Evolutionary conservation across 2,113 vertebrate genomes (phyloP), one percentile per base, ranked within the genome.

Genomic region (Seriola aureovittata): DNA sequence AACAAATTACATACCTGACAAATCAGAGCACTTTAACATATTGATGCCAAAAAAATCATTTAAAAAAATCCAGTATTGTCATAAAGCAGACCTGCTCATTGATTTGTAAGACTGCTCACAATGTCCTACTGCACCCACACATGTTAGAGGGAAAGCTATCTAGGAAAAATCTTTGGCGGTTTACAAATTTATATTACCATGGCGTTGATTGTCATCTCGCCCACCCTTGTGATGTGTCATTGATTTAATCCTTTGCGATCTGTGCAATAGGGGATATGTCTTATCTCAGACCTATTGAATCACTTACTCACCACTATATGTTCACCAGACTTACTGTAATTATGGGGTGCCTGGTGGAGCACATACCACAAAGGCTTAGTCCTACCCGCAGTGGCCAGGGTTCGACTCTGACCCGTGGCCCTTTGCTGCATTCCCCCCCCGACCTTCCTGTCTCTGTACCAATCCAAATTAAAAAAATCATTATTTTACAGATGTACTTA

Each of bases 61-160:
- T 11, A 29, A 21, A 29, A 21, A 48, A 48, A 52, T 13, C 3
- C 4, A 67, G 17, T 42, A 42, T 42, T 42, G 4, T 11, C 40
- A 32, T 66, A 55, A 44, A 44, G 34, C n/a, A 63, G 17, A 38
- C 0, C 63, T 38, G 36, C 44, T 38, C 46, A 62, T 62, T 52
- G 32, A 75, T 75, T 32, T 57, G 16, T 34, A 63, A 29, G 46
- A 55, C 44, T 57, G 44, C 34, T 36, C 68, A 71, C 44, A 40
- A 4, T 40, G 52, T 34, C 75, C 21, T 54, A 29, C 32, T 14
- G 19, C 59, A 19, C 38, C 44, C 66, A 36, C 44, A 65, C 32
- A n/a, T 19, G 34, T 62, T 68, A 40, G 69, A 69, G 16, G 19
- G 11, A 50, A 54, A 29, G 4, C 25, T 48, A 5, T 44, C 14